These are phyloP conservation scores for Adelognathus sp. DNA, from an alignment of 2,888 invertebrate species.

Conservation along the genomic window DNA sequence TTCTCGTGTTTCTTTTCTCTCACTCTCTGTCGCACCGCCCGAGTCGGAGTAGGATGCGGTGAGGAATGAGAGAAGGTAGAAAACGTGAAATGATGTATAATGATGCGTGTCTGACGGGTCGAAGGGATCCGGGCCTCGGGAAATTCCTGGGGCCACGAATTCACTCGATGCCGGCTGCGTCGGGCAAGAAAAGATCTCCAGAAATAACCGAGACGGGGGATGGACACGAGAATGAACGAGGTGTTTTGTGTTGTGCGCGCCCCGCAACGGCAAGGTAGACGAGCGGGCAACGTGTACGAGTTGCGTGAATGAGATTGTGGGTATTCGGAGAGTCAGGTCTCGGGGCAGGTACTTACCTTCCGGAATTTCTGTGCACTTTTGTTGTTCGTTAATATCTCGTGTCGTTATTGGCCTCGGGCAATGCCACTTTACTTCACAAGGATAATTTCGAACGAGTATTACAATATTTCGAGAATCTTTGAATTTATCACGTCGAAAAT, in stretches of 20 bases:
- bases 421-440: too few relatives aligned
- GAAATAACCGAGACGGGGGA: slow-evolving; percentile 5
- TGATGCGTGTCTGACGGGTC: slow-evolving; percentile 33
- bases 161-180: slow-evolving; percentile 14
- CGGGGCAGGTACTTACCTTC: not conserved
- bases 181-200: slow-evolving; percentile 13
- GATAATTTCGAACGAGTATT: too few relatives aligned
- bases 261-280: not conserved
- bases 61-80: slow-evolving; percentile 15
- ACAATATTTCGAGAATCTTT: too few relatives aligned
- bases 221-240: not conserved
- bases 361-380: not conserved
- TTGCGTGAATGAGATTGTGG: not conserved
- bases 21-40: too few relatives aligned
- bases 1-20: not conserved
- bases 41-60: not conserved
- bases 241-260: not conserved
- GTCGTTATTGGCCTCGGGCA: not conserved
- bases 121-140: not conserved
- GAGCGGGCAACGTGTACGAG: not conserved
- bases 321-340: not conserved
- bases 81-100: slow-evolving; percentile 33
- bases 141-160: slow-evolving; percentile 26
- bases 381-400: not conserved
- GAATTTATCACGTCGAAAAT: too few relatives aligned